Evolutionary conservation across 1,140 invertebrate species (phyloP).

Genomic region (Mylabris phalerata): DNA sequence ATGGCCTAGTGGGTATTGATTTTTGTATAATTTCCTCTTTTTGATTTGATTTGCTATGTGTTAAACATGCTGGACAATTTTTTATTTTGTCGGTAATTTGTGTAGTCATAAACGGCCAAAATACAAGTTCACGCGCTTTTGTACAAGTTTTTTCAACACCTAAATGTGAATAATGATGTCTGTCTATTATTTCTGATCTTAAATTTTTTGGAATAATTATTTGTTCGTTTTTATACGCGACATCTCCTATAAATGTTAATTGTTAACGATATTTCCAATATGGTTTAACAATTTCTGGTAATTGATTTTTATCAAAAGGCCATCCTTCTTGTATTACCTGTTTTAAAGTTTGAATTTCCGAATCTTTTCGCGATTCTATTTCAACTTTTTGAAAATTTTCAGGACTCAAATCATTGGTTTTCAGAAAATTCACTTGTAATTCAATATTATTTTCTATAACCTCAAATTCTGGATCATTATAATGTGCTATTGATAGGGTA

Average conservation of each 20-base stretch:
- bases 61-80: too few species aligned
- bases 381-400: constrained; percentile 20
- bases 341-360: too few species aligned
- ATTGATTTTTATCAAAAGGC: constrained; percentile 36
- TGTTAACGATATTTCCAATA: constrained; percentile 20
- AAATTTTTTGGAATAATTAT: constrained; percentile 37
- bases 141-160: constrained; percentile 41
- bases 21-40: too few species aligned
- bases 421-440: constrained; percentile 3
- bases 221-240: constrained; percentile 33
- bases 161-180: constrained; percentile 43
- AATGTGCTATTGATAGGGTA: constrained; percentile 34
- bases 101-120: too few species aligned
- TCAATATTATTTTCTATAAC: constrained; percentile 6
- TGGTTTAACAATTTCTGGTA: constrained; percentile 13
- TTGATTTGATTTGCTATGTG: too few species aligned
- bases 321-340: constrained; percentile 34
- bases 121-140: constrained; percentile 31
- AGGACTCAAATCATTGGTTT: constrained; percentile 12
- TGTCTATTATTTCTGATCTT: constrained; percentile 31
- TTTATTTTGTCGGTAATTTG: too few species aligned
- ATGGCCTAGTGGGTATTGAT: too few species aligned
- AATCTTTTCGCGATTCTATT: too few species aligned
- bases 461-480: neutral
- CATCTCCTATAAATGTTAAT: constrained; percentile 27